Conservation (phyloP, 1,140 invertebrate genomes). For the Diorhabda carinulata region DNA sequence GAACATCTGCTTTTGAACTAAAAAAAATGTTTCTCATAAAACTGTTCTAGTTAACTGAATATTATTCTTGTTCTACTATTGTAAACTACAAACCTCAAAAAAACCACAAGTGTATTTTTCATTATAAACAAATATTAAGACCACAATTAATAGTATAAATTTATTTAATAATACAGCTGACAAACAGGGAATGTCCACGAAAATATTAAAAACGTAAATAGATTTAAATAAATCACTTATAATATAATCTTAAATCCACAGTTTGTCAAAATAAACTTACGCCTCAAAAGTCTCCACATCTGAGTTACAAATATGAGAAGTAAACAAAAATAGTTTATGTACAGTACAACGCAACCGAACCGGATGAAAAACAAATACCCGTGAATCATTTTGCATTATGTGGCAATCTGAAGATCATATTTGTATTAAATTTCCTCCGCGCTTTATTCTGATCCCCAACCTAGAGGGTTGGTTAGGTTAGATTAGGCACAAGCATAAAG, state of each 20-base stretch:
- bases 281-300: constrained; percentile 14
- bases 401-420: no score
- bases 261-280: constrained; percentile 35
- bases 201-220: constrained; percentile 20
- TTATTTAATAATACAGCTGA: constrained; percentile 47
- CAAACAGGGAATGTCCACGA: constrained; percentile 46
- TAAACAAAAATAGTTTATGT: constrained; percentile 19
- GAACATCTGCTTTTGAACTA: no score
- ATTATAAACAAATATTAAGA: constrained; percentile 21
- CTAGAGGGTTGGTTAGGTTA: no score
- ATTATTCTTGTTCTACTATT: no score
- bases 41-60: no score
- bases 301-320: constrained; percentile 22
- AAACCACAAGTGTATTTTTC: no score
- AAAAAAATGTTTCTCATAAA: no score
- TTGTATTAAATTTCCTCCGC: no score
- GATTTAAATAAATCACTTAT: constrained; percentile 23
- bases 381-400: neutral
- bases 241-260: constrained; percentile 27
- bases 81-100: no score
- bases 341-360: constrained; percentile 10
- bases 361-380: constrained; percentile 7
- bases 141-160: constrained; percentile 44
- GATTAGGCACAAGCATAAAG: no score
- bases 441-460: no score